These are phyloP conservation scores for Struthio camelus DNA, from an alignment of 2,113 vertebrate species.

Conservation along the genomic window DNA sequence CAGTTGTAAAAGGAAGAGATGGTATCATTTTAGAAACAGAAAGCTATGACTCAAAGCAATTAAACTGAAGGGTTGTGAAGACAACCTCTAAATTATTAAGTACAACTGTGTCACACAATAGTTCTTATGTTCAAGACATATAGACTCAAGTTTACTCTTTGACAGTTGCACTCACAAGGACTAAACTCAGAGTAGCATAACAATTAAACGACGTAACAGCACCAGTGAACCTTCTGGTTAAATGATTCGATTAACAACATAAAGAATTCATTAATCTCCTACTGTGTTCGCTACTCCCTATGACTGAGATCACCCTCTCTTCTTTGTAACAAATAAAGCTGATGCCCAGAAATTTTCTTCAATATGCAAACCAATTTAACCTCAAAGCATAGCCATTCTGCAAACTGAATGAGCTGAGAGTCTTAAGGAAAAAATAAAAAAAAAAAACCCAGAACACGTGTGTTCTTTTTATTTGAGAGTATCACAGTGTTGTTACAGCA, in stretches of 20 bases:
- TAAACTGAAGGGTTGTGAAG: background rate
- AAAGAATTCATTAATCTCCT: background rate
- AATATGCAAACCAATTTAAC: background rate
- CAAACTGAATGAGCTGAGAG: background rate
- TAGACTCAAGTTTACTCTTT: background rate
- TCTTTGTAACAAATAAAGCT: background rate
- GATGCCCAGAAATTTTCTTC: background rate
- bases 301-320: background rate
- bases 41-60: background rate
- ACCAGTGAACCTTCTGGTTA: background rate
- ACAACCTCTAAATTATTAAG: background rate
- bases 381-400: background rate
- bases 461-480: background rate
- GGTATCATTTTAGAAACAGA: background rate
- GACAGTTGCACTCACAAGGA: background rate
- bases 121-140: background rate
- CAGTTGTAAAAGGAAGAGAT: background rate
- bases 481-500: background rate
- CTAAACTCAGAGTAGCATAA: background rate
- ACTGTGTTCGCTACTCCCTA: background rate
- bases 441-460: too few species aligned
- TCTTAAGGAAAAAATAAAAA: background rate
- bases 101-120: background rate
- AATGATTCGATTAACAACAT: background rate
- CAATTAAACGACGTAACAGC: background rate